Conservation (phyloP, 1,140 invertebrate genomes). For the Drosophila albomicans region DNA sequence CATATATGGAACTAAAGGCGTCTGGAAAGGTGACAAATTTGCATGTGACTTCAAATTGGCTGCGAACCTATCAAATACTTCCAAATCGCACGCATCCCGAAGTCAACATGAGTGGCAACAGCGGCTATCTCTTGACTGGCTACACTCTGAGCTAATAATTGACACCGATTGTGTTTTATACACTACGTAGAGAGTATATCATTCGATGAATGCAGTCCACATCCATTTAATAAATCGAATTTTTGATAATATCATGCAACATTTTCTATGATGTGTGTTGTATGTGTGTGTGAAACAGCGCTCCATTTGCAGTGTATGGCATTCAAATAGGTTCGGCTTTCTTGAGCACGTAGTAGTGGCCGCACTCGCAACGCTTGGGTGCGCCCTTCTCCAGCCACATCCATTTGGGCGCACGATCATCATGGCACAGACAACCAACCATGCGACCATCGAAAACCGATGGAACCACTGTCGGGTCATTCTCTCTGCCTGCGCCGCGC, state of each 20-base stretch:
- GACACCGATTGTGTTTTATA: not conserved
- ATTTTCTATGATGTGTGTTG: slow-evolving; percentile 32
- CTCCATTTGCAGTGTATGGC: slow-evolving; percentile 6
- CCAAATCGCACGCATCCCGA: slow-evolving; percentile 93
- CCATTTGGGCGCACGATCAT: slow-evolving; percentile 93
- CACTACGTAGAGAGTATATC: not conserved
- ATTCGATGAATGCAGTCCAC: slow-evolving; percentile 6
- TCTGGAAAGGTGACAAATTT: slow-evolving; percentile 89
- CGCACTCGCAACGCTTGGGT: slow-evolving; percentile 96
- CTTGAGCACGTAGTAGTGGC: slow-evolving; percentile 96
- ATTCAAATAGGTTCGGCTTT: slow-evolving; percentile 88
- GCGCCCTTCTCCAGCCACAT: slow-evolving; percentile 96
- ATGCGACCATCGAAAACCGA: slow-evolving; percentile 94
- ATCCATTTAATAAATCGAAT: not conserved
- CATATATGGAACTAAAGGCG: slow-evolving; percentile 91
- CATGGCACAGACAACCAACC: slow-evolving; percentile 97
- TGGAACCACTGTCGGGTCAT: slow-evolving; percentile 93
- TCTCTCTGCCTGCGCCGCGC: slow-evolving; percentile 91
- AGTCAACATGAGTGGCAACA: slow-evolving; percentile 90
- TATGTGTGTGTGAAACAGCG: slow-evolving; percentile 29
- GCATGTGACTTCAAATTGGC: slow-evolving; percentile 93
- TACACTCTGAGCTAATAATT: slow-evolving; percentile 85
- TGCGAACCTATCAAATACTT: slow-evolving; percentile 95
- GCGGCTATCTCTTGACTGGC: slow-evolving; percentile 91
- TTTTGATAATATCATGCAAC: slow-evolving; percentile 73